Base-by-base conservation (phyloP, 30 jellyfish, hydroid and myxozoan species). In the Cassiopea andromeda region DNA sequence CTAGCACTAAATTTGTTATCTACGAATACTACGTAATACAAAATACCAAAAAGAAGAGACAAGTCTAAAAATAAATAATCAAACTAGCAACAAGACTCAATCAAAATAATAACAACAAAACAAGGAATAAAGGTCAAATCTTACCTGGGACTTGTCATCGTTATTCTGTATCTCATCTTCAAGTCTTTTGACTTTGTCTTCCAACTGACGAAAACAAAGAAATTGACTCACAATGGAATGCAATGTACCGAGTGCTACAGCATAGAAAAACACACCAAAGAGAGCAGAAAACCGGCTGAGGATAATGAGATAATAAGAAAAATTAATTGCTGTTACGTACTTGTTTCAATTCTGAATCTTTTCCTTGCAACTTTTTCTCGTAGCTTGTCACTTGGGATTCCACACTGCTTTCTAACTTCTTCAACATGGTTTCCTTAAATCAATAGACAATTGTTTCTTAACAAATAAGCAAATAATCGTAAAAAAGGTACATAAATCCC, bases 321-420 rank as follows among this genome's bases (percentile, higher is more conserved):
- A n/a, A 50, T 50, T 2, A 50, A 50, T 2, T 9, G 9, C 5
- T 50, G 64, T 50, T 2, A 50, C 8, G 64, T 57, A 91, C 97
- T 85, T 92, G 96, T 27, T 75, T 50, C n/a, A 91, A 71, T 60
- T 95, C 98, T 27, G 27, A 48, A 7, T 90, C 98, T 61, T 90
- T 90, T 10, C 68, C 90, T 18, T 69, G 89, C 18, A 90, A 82
- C 72, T 87, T 95, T 80, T 87, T 84, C 75, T 95, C 97, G 92
- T 93, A 96, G 73, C 92, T 83, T 3, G 94, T 47, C 17, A 96
- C 98, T 75, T 93, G 98, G 44, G 97, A 85, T 49, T 96, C 99
- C 46, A 96, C 98, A 70, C 97, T 85, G 44, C 46, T 92, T 75
- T 96, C 94, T 44, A 96, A 83, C 68, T 93, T 78, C 67, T 93